Evolutionary conservation across 2,888 invertebrate genomes (phyloP).

Genomic region (Acronicta leporina): DNA sequence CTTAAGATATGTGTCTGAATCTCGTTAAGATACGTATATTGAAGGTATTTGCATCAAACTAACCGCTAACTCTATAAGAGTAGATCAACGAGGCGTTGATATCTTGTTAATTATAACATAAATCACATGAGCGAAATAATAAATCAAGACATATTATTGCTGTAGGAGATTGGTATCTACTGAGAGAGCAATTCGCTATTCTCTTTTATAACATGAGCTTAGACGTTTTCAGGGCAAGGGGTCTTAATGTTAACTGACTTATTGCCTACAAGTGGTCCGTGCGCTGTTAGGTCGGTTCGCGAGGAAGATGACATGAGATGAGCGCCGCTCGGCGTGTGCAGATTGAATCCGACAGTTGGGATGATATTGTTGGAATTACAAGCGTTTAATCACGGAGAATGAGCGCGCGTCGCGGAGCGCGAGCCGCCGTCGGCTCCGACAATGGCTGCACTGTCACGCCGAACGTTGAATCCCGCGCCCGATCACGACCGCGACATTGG

Average conservation of each 20-base stretch:
- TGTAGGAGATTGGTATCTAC: constrained; percentile 48
- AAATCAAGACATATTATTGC: constrained; percentile 59
- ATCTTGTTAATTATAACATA: constrained; percentile 59
- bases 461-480: constrained; percentile 80
- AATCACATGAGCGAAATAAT: constrained; percentile 59
- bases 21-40: constrained; percentile 31
- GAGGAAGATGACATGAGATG: constrained; percentile 72
- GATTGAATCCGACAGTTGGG: constrained; percentile 83
- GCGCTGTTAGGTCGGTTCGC: constrained; percentile 52
- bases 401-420: constrained; percentile 74
- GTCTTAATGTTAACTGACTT: constrained; percentile 65
- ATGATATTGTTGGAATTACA: constrained; percentile 88
- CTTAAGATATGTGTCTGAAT: constrained; percentile 30
- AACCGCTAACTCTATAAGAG: constrained; percentile 41
- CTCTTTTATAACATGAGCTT: constrained; percentile 53
- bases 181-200: constrained; percentile 45
- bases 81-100: constrained; percentile 48
- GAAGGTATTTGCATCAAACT: constrained; percentile 43
- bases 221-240: constrained; percentile 65
- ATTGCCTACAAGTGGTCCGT: constrained; percentile 62
- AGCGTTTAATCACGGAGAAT: constrained; percentile 86
- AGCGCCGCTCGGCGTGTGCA: constrained; percentile 67
- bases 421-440: constrained; percentile 76
- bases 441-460: constrained; percentile 85
- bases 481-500: constrained; percentile 89